Conservation (phyloP, 2,113 vertebrate species). For the Menidia beryllina region DNA sequence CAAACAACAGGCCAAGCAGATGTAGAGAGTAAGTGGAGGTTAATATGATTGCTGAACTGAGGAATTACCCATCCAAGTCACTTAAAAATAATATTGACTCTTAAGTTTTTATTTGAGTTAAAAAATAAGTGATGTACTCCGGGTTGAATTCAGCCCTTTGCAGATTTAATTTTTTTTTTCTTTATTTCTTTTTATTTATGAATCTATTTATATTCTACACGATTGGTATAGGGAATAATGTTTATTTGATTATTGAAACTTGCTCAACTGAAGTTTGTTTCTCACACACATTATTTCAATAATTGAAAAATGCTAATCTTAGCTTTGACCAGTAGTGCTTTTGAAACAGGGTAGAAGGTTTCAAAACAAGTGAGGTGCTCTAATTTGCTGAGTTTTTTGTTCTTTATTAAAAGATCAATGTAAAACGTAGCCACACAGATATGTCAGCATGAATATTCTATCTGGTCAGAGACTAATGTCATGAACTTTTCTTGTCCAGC, state of each 20-base stretch:
- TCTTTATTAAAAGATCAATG: neutral
- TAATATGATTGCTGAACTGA: slow-evolving; percentile 74
- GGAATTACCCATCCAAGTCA: slow-evolving; percentile 68
- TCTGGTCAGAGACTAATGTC: slow-evolving; percentile 13
- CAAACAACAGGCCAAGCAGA: slow-evolving; percentile 75
- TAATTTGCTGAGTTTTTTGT: neutral
- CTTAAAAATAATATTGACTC: slow-evolving; percentile 68
- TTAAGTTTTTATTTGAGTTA: slow-evolving; percentile 70
- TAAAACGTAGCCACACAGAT: neutral
- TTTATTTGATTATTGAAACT: neutral
- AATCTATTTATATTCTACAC: too few relatives aligned
- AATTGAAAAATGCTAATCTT: neutral
- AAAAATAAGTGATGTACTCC: slow-evolving; percentile 61
- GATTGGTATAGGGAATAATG: slow-evolving; percentile 17
- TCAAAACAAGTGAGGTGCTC: neutral
- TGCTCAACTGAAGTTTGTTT: neutral
- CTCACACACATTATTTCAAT: neutral
- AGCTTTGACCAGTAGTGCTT: neutral
- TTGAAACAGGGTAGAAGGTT: neutral
- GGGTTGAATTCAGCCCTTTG: slow-evolving; percentile 7
- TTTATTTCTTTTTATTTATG: too few relatives aligned
- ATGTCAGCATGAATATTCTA: slow-evolving; percentile 17
- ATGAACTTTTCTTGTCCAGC: slow-evolving; percentile 43
- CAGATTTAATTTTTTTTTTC: slow-evolving; percentile 40
- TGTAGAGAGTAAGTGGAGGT: slow-evolving; percentile 71